Evolutionary conservation across 2,113 vertebrate species (phyloP), one percentile per base, ranked within the genome.

Genomic region (Pan paniscus): DNA sequence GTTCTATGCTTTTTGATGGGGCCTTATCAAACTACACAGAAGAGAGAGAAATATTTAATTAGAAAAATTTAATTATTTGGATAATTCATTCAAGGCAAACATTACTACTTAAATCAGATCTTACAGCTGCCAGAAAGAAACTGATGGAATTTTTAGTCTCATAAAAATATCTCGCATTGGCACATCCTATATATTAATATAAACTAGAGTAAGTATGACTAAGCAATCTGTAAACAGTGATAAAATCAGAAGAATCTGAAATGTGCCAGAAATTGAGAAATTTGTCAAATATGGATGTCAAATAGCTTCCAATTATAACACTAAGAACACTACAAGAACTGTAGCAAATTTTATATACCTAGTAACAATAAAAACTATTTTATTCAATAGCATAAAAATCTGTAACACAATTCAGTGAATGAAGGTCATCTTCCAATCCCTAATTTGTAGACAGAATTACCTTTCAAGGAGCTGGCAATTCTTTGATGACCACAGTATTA

Each of bases 231-330:
- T 27, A 68, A 35, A n/a, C 2, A 52, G 50, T 76, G 85, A 70
- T 57, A 80, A 89, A 67, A 46, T 76, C 23, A 94, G 84, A 85
- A 95, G 84, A 76, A 64, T 85, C n/a, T 90, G 22, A 48, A 86
- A 82, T 72, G 35, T 81, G 25, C 46, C 57, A 76, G 90, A 91
- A 94, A 91, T 46, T 52, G 52, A 86, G 4, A 81, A 81, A 73
- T 81, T 11, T 75, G 83, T 73, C 68, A 70, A 86, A 86, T 9
- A 91, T 2, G 4, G 10, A 57, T 13, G 14, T 72, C 22, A 83
- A 94, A 84, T 81, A 75, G 64, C 32, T 81, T 38, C 57, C 35
- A 82, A 78, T 48, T 40, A 57, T 13, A 93, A 95, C 27, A 70
- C 6, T 50, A 68, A 80, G 18, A 73, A 25, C 35, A 79, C 73